A percentile compares a stretch with the other conserved stretches of the same genome.
Evolutionary conservation across 2,888 invertebrate genomes (phyloP).

Genomic region (Ophion ventricosus): DNA sequence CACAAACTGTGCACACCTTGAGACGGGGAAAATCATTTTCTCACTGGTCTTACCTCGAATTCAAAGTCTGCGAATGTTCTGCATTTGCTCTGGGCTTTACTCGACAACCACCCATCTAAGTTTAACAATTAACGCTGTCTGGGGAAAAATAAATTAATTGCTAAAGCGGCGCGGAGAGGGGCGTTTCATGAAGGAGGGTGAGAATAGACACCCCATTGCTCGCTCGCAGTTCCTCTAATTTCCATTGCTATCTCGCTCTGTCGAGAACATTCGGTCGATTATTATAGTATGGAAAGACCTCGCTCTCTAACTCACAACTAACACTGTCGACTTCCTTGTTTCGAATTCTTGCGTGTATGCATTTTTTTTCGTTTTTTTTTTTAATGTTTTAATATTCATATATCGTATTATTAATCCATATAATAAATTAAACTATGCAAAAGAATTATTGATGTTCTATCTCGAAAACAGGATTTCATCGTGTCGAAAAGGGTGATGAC

Average conservation of each 20-base stretch:
- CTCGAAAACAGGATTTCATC: no score
- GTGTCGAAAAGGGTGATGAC: no score
- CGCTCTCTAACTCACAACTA: constrained; percentile 23
- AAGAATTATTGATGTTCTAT: no score
- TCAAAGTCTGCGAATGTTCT: constrained; percentile 47
- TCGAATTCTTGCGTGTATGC: background rate
- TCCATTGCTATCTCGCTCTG: constrained; percentile 39
- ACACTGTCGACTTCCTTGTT: background rate
- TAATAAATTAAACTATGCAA: background rate
- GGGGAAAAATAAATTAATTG: constrained; percentile 82
- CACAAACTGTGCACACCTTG: background rate
- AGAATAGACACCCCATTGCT: constrained; percentile 49
- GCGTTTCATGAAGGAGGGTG: constrained; percentile 19
- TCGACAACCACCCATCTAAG: constrained; percentile 82
- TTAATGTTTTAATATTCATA: background rate
- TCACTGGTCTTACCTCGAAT: constrained; percentile 29
- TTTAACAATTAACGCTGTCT: constrained; percentile 82
- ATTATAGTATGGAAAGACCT: constrained; percentile 45
- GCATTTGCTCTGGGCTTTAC: constrained; percentile 74
- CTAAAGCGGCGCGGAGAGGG: constrained; percentile 64
- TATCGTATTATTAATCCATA: background rate
- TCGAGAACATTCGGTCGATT: constrained; percentile 59
- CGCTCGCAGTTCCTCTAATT: constrained; percentile 49
- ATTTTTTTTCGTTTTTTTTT: background rate
- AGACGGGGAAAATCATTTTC: constrained; percentile 40